Evolutionary conservation across 2,888 invertebrate genomes (phyloP).

Genomic region (Ichneumoninae sp.): DNA sequence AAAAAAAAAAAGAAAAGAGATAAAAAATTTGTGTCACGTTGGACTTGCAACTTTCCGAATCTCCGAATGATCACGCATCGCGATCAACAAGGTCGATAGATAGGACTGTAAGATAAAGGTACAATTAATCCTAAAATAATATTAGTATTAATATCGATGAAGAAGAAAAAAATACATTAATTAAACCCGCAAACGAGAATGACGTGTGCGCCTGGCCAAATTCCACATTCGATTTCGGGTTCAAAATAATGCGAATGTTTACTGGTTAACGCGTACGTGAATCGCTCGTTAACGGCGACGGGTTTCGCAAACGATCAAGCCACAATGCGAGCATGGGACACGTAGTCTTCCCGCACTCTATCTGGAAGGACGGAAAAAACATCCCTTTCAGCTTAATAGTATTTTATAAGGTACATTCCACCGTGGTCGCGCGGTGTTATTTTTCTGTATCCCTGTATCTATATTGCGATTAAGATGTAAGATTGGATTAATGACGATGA

Average conservation of each 20-base stretch:
- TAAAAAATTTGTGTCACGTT: slow-evolving; percentile 61
- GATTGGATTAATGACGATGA: slow-evolving; percentile 65
- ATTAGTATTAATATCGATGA: slow-evolving; percentile 38
- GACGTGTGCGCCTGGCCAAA: slow-evolving; percentile 54
- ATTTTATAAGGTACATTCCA: slow-evolving; percentile 78
- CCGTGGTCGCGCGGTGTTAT: slow-evolving; percentile 82
- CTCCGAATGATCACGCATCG: slow-evolving; percentile 63
- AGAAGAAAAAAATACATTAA: slow-evolving; percentile 30
- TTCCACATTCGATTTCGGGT: slow-evolving; percentile 36
- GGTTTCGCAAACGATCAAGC: slow-evolving; percentile 49
- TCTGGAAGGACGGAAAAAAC: slow-evolving; percentile 37
- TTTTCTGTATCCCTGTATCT: slow-evolving; percentile 84
- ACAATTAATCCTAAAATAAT: slow-evolving; percentile 76
- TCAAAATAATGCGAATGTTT: slow-evolving; percentile 15
- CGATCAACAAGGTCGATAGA: slow-evolving; percentile 69
- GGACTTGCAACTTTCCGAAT: slow-evolving; percentile 65
- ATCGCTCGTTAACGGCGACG: background rate
- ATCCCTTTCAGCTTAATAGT: slow-evolving; percentile 64
- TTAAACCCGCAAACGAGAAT: slow-evolving; percentile 48
- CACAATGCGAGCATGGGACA: slow-evolving; percentile 43
- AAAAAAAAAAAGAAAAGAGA: slow-evolving; percentile 53
- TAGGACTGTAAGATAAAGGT: slow-evolving; percentile 78
- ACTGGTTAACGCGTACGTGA: slow-evolving; percentile 16
- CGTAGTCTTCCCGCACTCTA: slow-evolving; percentile 43
- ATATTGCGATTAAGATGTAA: slow-evolving; percentile 71